Base-by-base conservation (phyloP, 2,888 invertebrate genomes). In the Hypselothyrea guttata region DNA sequence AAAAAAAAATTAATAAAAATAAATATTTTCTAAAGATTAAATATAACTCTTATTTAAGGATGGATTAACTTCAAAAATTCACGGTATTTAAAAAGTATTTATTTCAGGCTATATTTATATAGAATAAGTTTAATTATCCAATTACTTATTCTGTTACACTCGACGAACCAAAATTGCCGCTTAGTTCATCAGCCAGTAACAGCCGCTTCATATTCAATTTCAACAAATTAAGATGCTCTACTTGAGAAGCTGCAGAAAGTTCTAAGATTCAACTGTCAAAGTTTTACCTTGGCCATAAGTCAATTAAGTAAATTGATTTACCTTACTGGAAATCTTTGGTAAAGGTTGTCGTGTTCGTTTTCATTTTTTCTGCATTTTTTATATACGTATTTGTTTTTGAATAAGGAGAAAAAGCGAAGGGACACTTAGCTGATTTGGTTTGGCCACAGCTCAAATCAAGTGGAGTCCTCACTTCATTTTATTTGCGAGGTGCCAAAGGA, bases 241-340 rank as follows among this genome's bases (percentile, higher is more conserved):
- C 31, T 59, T 60, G 37, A 35, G 28, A 48, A 37, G 30, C 33
- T 45, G 40, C 28, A 31, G 42, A 35, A 52, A 42, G 52, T 38
- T 56, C 56, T 56, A 59, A 53, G 55, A 59, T 68, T 49, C 55
- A 71, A 81, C 55, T 69, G 59, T 62, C 71, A 72, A 74, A 77
- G 61, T 75, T 79, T 54, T 37, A 47, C 38, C 55, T 52, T 54
- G 71, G 65, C 65, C 75, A 75, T 69, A 71, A 85, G 84, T 85
- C 81, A 82, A 85, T 82, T 82, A 82, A 62, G 81, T 71, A 82
- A 82, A 82, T 82, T 85, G 85, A 71, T 63, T 77, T 52, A 63
- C 70, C 53, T 59, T 44, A 52, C 38, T 22, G 2, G 38, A 18
- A 38, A 7, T 35, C 12, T 33, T 41, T 59, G 52, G 47, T 37